A percentile compares a stretch with the other conserved stretches of the same genome.
Conservation (phyloP, 2,888 invertebrate genomes). For the Ophraella communa region DNA sequence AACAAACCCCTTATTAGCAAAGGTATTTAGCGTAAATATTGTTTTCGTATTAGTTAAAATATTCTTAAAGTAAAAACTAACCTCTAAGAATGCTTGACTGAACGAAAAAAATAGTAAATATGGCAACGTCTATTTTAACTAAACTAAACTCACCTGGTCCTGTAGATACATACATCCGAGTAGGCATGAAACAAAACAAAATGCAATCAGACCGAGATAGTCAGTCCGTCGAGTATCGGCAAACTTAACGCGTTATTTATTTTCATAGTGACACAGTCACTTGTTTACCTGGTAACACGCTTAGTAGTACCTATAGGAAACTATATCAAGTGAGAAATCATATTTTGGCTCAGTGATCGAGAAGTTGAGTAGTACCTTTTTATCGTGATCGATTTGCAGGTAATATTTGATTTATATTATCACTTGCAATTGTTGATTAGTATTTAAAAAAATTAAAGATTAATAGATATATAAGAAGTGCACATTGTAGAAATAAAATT, state of each 20-base stretch:
- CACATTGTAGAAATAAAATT: no score
- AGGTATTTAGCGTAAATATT: no score
- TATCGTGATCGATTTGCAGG: conserved; percentile 12
- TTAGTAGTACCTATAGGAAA: conserved; percentile 8
- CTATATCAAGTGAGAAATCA: conserved; percentile 29
- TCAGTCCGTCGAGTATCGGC: conserved; percentile 49
- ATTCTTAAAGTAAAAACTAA: not conserved
- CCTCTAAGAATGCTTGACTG: no score
- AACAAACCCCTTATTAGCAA: no score
- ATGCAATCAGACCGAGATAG: conserved; percentile 57
- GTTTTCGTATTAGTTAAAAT: no score
- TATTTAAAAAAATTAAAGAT: no score
- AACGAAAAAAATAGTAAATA: conserved; percentile 35
- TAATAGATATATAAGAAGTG: no score
- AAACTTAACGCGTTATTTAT: conserved; percentile 26
- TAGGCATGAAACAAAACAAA: conserved; percentile 59
- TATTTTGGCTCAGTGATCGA: not conserved
- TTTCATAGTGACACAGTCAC: conserved; percentile 32
- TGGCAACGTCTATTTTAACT: conserved; percentile 43
- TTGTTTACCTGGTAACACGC: conserved; percentile 33
- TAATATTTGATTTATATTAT: conserved; percentile 19
- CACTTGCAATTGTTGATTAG: not conserved
- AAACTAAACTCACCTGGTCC: conserved; percentile 52
- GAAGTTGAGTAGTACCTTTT: no score
- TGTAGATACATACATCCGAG: conserved; percentile 46